Base-by-base conservation (phyloP, 2,113 vertebrate genomes). In the Chunga burmeisteri region DNA sequence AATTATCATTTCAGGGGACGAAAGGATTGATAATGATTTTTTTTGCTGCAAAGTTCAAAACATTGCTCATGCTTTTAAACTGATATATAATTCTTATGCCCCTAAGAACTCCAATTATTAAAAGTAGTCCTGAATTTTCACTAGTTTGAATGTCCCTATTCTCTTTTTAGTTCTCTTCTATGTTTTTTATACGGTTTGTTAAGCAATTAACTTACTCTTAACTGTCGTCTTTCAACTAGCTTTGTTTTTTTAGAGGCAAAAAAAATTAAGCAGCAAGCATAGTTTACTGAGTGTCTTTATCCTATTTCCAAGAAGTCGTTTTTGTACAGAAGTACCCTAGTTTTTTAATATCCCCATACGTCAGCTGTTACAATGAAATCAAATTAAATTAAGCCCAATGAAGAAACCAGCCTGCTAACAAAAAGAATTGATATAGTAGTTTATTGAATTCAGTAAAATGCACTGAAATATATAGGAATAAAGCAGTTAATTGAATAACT, bases 121-220 rank as follows among this genome's bases (percentile, higher is more conserved):
- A 90, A 94, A 95, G 66, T 62, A 81, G 89, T 89, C 62, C 74
- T 78, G 80, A 92, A 66, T 91, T 91, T 85, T 92, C 66, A 55
- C 71, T 62, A 77, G 78, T 84, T 74, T 70, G 21, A 91, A 83
- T 73, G 47, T 38, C 42, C 42, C 25, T 78, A 34, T 88, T 94
- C 75, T 90, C 74, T 90, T 72, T 74, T 65, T 79, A 82, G 46
- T 87, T 96, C 86, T 81, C 89, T 88, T 87, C 81, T 96, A 7
- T 65, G 29, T 38, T 80, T 92, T 82, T 89, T 93, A 88, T 91
- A 93, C 95, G 93, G 94, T 81, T 94, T 97, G 71, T 96, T 95
- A 95, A 96, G 87, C 94, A 95, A 95, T 97, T 97, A 92, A 94
- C 84, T 96, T 97, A 82, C 77, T 94, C 79, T 67, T 96, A 96